Evolutionary conservation across 2,888 invertebrate genomes (phyloP).

Genomic region (Phaedon cochleariae): DNA sequence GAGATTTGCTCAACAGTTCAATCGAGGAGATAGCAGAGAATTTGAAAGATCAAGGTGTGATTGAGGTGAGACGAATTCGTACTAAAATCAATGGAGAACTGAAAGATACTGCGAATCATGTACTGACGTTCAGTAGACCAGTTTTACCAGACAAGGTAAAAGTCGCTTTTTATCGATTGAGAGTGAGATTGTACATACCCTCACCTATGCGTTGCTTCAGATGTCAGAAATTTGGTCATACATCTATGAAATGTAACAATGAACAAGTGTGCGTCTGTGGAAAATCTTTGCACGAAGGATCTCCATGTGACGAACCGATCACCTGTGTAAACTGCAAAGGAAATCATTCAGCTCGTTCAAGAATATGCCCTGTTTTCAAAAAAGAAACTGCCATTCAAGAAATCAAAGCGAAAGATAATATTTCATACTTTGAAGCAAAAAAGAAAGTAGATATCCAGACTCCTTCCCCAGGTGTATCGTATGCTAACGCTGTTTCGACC

Average conservation of each 20-base stretch:
- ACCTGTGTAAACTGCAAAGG: slow-evolving; percentile 28
- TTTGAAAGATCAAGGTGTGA: slow-evolving; percentile 9
- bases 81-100: slow-evolving; percentile 13
- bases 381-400: slow-evolving; percentile 32
- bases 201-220: slow-evolving; percentile 36
- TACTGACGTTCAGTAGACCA: slow-evolving; percentile 39
- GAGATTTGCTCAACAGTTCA: neutral
- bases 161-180: slow-evolving; percentile 30
- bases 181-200: slow-evolving; percentile 37
- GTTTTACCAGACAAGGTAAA: slow-evolving; percentile 26
- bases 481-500: neutral
- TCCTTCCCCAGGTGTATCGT: neutral
- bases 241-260: slow-evolving; percentile 16
- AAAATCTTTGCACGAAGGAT: slow-evolving; percentile 18
- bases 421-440: slow-evolving; percentile 8
- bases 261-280: slow-evolving; percentile 31
- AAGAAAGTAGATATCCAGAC: neutral
- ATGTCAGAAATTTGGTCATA: slow-evolving; percentile 32
- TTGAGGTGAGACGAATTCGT: slow-evolving; percentile 7
- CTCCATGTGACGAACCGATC: neutral
- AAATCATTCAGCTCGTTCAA: slow-evolving; percentile 23
- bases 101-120: slow-evolving; percentile 25
- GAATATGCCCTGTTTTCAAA: slow-evolving; percentile 28
- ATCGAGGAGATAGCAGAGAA: slow-evolving; percentile 7
- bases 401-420: slow-evolving; percentile 17